phyloP scores from a whole-genome alignment of 1,140 invertebrate species.

The Nebria ingens region DNA sequence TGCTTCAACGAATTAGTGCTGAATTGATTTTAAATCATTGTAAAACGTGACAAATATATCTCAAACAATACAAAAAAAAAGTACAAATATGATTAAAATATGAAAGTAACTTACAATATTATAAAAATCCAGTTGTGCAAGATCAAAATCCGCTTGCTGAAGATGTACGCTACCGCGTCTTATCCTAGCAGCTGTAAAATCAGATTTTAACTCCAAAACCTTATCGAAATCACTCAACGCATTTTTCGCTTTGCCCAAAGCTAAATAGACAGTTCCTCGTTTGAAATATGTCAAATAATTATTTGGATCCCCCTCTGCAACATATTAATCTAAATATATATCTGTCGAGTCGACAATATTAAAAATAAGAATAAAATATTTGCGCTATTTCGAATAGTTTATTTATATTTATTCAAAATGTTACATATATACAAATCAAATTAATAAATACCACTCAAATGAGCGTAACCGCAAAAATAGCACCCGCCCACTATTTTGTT shows the following conservation, averaged over 20 bases:
- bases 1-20: not conserved
- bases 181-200: slow-evolving; percentile 81
- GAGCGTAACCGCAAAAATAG: too few relatives aligned
- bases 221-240: slow-evolving; percentile 87
- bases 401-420: slow-evolving; percentile 3
- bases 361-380: too few relatives aligned
- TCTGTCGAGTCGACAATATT: slow-evolving; percentile 17
- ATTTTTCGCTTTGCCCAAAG: slow-evolving; percentile 90
- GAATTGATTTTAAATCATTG: not conserved
- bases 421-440: not conserved
- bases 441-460: slow-evolving; percentile 4
- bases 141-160: slow-evolving; percentile 76
- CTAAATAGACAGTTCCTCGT: slow-evolving; percentile 92
- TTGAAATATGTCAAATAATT: slow-evolving; percentile 95
- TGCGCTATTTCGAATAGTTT: too few relatives aligned
- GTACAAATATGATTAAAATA: slow-evolving; percentile 2
- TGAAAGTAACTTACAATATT: slow-evolving; percentile 62
- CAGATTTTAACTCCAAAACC: slow-evolving; percentile 87
- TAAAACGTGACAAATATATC: not conserved
- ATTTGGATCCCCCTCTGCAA: slow-evolving; percentile 84
- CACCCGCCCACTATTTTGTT: too few relatives aligned
- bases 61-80: not conserved
- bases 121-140: slow-evolving; percentile 73
- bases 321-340: too few relatives aligned
- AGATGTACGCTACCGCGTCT: slow-evolving; percentile 81